These are phyloP conservation scores for Mantis religiosa DNA, from an alignment of 2,888 invertebrate genomes.

Conservation along the genomic window DNA sequence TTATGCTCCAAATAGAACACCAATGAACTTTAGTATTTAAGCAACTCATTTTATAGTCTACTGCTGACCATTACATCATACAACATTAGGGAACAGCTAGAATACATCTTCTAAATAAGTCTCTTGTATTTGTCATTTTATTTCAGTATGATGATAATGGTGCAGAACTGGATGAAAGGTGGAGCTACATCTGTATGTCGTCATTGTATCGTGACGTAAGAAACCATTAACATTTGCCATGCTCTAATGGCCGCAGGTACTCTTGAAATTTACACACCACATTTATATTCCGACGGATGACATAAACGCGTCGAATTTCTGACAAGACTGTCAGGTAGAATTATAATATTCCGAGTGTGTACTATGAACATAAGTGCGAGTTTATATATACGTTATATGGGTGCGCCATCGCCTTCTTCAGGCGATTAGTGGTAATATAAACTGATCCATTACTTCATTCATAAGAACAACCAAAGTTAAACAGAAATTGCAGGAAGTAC, in stretches of 20 bases:
- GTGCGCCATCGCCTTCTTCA: neutral
- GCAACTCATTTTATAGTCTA: too few species aligned
- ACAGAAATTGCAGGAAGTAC: too few species aligned
- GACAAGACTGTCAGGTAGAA: neutral
- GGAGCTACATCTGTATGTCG: neutral
- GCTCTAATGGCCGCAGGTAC: conserved; percentile 10
- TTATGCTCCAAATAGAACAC: too few species aligned
- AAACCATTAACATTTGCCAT: neutral
- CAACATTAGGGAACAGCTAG: too few species aligned
- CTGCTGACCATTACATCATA: too few species aligned
- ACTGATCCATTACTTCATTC: too few species aligned
- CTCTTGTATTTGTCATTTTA: neutral
- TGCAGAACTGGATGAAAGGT: neutral
- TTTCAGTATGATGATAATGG: neutral
- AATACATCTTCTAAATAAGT: neutral
- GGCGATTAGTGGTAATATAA: too few species aligned
- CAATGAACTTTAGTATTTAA: too few species aligned
- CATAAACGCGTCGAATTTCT: conserved; percentile 8
- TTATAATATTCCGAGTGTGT: neutral
- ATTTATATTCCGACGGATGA: neutral
- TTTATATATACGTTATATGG: too few species aligned
- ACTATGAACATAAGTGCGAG: neutral
- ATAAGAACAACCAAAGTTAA: too few species aligned
- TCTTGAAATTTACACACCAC: neutral
- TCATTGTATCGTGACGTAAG: neutral